A percentile compares a stretch with the other conserved stretches of the same genome.
Evolutionary conservation across 2,797 vertebrate species (phyloP).

Genomic region (Morus bassanus): DNA sequence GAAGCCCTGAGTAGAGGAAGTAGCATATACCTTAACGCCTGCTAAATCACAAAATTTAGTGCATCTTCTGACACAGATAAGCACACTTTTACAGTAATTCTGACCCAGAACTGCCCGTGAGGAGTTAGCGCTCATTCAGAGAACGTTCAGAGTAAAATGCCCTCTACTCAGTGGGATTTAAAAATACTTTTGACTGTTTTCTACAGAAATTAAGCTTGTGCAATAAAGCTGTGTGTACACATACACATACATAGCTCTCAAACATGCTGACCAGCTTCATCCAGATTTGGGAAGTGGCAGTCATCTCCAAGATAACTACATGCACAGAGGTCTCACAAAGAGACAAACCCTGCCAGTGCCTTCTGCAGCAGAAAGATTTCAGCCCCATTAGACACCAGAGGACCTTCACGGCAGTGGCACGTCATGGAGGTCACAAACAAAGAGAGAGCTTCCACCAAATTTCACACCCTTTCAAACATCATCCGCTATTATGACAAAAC

Average conservation of each 20-base stretch:
- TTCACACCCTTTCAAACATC: not conserved
- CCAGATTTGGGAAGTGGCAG: not conserved
- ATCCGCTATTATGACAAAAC: not conserved
- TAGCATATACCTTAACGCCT: not conserved
- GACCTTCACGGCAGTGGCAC: not conserved
- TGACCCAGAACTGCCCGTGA: not conserved
- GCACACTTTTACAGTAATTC: not conserved
- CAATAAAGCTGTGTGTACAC: not conserved
- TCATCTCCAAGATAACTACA: not conserved
- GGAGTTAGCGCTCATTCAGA: not conserved
- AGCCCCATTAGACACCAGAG: not conserved
- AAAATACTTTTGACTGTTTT: not conserved
- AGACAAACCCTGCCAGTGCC: not conserved
- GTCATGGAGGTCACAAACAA: not conserved
- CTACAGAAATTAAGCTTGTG: not conserved
- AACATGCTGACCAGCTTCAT: not conserved
- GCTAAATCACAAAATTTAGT: not conserved
- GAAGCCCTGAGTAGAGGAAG: not conserved
- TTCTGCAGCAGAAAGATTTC: not conserved
- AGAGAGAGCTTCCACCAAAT: not conserved
- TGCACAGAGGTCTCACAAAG: not conserved
- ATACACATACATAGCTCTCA: not conserved
- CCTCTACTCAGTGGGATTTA: not conserved
- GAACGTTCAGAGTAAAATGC: not conserved
- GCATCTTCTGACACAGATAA: not conserved